phyloP scores from a whole-genome alignment of 53 echinoderm and acorn worm species.

The Holothuria leucospilota region DNA sequence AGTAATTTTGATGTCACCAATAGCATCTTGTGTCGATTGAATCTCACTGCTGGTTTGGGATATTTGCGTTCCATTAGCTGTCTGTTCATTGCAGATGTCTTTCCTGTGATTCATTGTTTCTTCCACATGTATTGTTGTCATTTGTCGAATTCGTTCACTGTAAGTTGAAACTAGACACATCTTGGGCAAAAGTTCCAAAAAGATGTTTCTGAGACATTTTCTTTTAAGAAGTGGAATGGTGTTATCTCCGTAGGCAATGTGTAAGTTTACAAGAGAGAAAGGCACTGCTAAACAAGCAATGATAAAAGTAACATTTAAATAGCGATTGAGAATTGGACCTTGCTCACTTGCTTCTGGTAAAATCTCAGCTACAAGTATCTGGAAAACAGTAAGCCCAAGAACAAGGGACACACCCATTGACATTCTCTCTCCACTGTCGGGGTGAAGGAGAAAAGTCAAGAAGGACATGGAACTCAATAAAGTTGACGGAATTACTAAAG shows the following conservation, averaged over 20 bases:
- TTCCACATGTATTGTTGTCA: too few species aligned
- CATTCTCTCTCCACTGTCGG: conserved; percentile 40
- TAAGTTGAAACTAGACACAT: not conserved
- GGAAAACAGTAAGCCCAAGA: conserved; percentile 36
- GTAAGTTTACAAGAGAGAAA: not conserved
- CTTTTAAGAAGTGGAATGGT: not conserved
- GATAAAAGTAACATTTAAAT: too few species aligned
- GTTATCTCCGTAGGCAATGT: not conserved
- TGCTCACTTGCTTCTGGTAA: not conserved
- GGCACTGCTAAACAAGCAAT: too few species aligned
- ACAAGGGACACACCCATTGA: conserved; percentile 22
- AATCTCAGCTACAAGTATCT: conserved; percentile 23
- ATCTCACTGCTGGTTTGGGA: too few species aligned
- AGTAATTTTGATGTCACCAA: too few species aligned
- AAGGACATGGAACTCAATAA: conserved; percentile 7
- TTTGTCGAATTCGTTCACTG: not conserved
- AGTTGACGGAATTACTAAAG: not conserved
- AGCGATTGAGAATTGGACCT: not conserved
- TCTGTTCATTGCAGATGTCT: too few species aligned
- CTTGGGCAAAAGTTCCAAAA: conserved; percentile 16
- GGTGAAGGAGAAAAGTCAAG: not conserved
- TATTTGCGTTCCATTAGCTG: too few species aligned
- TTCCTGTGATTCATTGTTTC: too few species aligned
- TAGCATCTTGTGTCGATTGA: too few species aligned
- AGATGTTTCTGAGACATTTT: not conserved